Conservation (phyloP, 2,888 invertebrate species). For the Sinotaia quadrata region DNA sequence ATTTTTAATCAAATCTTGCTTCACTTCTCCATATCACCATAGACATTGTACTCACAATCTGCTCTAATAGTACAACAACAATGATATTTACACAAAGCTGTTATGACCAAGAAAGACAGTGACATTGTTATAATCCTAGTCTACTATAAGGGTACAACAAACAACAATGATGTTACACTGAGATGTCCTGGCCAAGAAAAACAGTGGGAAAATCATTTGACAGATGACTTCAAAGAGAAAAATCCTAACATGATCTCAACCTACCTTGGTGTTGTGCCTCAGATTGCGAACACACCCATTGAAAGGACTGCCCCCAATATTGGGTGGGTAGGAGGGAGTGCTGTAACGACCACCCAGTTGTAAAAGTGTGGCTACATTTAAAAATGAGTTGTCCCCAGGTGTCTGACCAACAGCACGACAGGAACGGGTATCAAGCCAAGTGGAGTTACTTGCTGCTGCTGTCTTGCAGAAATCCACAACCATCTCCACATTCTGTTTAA, state of each 20-base stretch:
- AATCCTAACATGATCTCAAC: slow-evolving; percentile 5
- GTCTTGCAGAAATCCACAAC: slow-evolving; percentile 90
- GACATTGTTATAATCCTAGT: too few species aligned
- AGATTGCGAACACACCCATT: slow-evolving; percentile 97
- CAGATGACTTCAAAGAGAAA: neutral
- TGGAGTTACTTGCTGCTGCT: slow-evolving; percentile 87
- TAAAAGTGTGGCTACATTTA: slow-evolving; percentile 94
- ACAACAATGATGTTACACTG: too few species aligned
- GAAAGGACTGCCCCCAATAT: slow-evolving; percentile 79
- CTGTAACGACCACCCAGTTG: slow-evolving; percentile 85
- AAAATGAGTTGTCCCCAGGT: slow-evolving; percentile 94
- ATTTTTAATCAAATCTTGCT: too few species aligned
- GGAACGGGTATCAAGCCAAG: slow-evolving; percentile 91
- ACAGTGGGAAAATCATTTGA: too few species aligned
- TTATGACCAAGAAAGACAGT: too few species aligned
- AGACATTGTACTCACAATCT: too few species aligned
- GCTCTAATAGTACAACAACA: too few species aligned
- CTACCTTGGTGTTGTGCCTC: slow-evolving; percentile 87
- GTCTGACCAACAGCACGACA: slow-evolving; percentile 92
- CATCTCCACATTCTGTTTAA: slow-evolving; percentile 83
- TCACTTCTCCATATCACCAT: too few species aligned
- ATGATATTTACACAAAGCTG: too few species aligned
- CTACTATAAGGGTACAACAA: too few species aligned
- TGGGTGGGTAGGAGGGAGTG: slow-evolving; percentile 23
- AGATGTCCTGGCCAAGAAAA: too few species aligned